These are phyloP conservation scores for Ochlodes sylvanus DNA, from an alignment of 2,888 invertebrate species.

Conservation along the genomic window DNA sequence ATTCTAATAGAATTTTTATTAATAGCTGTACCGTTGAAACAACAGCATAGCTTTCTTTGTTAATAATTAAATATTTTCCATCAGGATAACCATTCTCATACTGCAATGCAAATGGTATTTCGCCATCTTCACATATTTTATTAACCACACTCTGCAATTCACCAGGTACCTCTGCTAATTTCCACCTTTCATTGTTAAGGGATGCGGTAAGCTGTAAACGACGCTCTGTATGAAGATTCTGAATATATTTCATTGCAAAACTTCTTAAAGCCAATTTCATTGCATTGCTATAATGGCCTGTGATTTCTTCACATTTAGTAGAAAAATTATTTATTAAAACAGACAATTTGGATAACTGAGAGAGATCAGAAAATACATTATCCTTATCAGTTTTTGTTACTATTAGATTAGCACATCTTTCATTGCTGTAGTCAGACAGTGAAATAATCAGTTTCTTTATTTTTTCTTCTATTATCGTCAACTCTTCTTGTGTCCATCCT, in stretches of 20 bases:
- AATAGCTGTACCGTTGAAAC: conserved; percentile 94
- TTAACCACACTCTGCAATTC: conserved; percentile 95
- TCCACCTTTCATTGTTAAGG: conserved; percentile 97
- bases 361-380: conserved; percentile 88
- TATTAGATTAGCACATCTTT: conserved; percentile 95
- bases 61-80: conserved; percentile 85
- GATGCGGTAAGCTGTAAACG: conserved; percentile 93
- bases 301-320: conserved; percentile 89
- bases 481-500: conserved; percentile 89
- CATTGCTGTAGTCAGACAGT: conserved; percentile 97
- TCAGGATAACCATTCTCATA: conserved; percentile 75
- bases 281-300: conserved; percentile 91
- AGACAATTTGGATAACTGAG: conserved; percentile 91
- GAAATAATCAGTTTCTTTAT: conserved; percentile 91
- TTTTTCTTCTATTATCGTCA: conserved; percentile 88
- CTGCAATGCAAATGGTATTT: conserved; percentile 70
- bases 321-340: conserved; percentile 92
- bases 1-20: conserved; percentile 95
- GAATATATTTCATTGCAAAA: conserved; percentile 95
- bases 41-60: conserved; percentile 90
- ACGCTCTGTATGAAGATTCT: conserved; percentile 95
- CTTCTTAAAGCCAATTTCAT: conserved; percentile 93
- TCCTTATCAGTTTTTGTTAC: conserved; percentile 90
- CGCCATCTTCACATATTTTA: conserved; percentile 85
- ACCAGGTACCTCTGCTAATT: conserved; percentile 94